Percentiles rank a stretch among this genome's conserved stretches.
phyloP scores from a whole-genome alignment of 2,113 vertebrate genomes.

The Cathartes aura region DNA sequence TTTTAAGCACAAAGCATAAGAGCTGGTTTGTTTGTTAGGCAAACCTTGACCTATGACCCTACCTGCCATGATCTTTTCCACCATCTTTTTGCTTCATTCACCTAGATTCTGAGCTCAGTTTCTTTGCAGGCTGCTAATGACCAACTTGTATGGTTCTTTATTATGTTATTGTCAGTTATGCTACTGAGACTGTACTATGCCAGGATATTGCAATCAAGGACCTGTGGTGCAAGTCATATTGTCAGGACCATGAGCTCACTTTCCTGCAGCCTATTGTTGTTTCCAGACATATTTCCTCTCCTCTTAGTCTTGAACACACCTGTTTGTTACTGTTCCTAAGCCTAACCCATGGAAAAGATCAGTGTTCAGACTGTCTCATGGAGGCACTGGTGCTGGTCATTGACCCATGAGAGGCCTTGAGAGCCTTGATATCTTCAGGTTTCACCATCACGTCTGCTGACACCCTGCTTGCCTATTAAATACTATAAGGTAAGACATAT shows the following conservation, averaged over 20 bases:
- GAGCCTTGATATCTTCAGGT: background rate
- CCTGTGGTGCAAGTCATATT: background rate
- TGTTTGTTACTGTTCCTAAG: background rate
- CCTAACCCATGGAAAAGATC: background rate
- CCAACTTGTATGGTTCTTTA: background rate
- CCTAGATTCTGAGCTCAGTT: background rate
- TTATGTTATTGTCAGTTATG: background rate
- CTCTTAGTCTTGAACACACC: background rate
- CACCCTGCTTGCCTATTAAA: background rate
- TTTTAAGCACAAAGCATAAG: background rate
- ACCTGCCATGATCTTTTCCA: background rate
- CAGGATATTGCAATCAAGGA: background rate
- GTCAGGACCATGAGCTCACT: background rate
- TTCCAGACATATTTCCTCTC: background rate
- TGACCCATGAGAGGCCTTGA: background rate
- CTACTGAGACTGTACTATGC: background rate
- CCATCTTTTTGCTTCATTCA: background rate
- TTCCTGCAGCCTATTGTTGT: background rate
- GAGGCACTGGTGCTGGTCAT: background rate
- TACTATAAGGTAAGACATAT: background rate
- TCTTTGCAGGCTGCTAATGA: background rate
- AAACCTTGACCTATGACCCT: background rate
- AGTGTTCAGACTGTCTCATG: background rate
- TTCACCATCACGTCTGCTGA: background rate
- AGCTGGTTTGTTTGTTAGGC: background rate